Evolutionary conservation across 2,797 vertebrate species (phyloP).

Genomic region (Silurus aristotelis): DNA sequence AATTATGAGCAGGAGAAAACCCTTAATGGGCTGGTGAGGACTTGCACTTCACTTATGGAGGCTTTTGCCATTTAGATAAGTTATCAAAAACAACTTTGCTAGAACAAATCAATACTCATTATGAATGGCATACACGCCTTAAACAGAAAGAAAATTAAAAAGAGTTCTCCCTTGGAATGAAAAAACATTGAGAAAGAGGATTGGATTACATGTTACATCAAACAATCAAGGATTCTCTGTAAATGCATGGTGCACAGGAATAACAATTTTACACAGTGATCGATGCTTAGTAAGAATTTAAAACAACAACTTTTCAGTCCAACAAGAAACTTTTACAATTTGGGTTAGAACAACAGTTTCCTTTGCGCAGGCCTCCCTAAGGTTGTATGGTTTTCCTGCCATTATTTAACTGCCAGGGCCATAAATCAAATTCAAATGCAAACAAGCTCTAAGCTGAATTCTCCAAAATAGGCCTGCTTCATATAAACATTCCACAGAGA

Average conservation of each 20-base stretch:
- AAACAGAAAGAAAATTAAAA: background rate
- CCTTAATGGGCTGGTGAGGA: constrained; percentile 47
- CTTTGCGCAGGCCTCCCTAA: constrained; percentile 26
- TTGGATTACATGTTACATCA: background rate
- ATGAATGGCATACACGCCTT: constrained; percentile 34
- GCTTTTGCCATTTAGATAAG: constrained; percentile 44
- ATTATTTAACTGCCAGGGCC: constrained; percentile 62
- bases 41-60: constrained; percentile 43
- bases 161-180: background rate
- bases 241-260: background rate
- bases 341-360: constrained; percentile 43
- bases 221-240: background rate
- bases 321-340: constrained; percentile 32
- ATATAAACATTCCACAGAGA: constrained; percentile 71
- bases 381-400: constrained; percentile 62
- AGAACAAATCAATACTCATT: background rate
- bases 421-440: constrained; percentile 72
- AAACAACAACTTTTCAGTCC: background rate
- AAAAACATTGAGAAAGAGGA: background rate
- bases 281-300: background rate
- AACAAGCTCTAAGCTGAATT: constrained; percentile 67
- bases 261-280: background rate
- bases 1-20: constrained; percentile 48
- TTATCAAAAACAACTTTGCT: constrained; percentile 34
- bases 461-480: constrained; percentile 69